Base-by-base conservation (phyloP, 2,113 vertebrate species). In the Callipepla californica region DNA sequence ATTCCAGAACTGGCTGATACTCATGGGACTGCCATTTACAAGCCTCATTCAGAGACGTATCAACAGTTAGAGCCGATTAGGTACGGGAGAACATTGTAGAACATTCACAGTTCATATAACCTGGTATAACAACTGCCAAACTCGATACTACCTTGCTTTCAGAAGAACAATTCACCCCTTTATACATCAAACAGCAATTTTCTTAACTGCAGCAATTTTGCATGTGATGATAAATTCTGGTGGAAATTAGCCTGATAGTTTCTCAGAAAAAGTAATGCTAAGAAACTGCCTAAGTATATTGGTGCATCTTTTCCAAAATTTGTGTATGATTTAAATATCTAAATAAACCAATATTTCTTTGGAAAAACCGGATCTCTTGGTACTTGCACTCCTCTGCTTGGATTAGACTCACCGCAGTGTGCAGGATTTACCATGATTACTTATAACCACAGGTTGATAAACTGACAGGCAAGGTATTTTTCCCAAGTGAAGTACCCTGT, bases 151-250 rank as follows among this genome's bases (percentile, higher is more conserved):
- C 13, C 82, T 94, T 38, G 28, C 68, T 92, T 94, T 83, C 73
- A 78, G 88, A 93, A 80, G 95, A 96, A 96, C 93, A 95, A 93
- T 94, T 83, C 95, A 8, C 57, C 47, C 76, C 76, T 95, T 95
- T 44, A 80, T 85, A 83, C 47, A 94, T 78, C 77, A 95, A 96
- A 94, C 53, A 61, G 89, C 69, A 94, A 95, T 94, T 96, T 95
- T 90, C 95, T 91, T 90, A 95, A 96, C 90, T 87, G 88, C 30
- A 5, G 86, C 81, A 76, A 95, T 94, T 96, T 90, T 86, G 69
- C 44, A 51, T 28, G 69, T 34, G 91, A 80, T 63, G 90, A 96
- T 93, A 93, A 93, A 93, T 91, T 80, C 0, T 0, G 9, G 83
- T 93, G 61, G 85, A 88, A 95, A 92, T 90, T 30, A 53, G 48